phyloP scores from a whole-genome alignment of 2,113 vertebrate species.

The Antennarius striatus region DNA sequence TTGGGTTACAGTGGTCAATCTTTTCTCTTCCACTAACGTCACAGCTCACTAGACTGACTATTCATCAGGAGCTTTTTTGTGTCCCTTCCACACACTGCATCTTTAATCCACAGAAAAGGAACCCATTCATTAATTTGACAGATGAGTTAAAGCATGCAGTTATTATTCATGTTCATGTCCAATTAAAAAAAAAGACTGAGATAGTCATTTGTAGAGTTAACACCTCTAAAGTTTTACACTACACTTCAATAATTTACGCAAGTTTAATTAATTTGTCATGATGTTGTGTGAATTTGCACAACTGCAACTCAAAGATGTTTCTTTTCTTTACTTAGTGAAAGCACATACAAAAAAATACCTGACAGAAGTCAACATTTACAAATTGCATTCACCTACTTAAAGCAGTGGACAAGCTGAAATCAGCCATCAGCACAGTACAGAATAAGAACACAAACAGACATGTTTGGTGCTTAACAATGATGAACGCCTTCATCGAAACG shows the following conservation, averaged over 20 bases:
- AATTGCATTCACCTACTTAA: conserved; percentile 59
- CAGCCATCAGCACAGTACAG: conserved; percentile 38
- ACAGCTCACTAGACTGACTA: conserved; percentile 2
- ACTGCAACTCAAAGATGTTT: conserved; percentile 21
- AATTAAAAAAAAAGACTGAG: not conserved
- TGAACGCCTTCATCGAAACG: conserved; percentile 46
- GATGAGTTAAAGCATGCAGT: not conserved
- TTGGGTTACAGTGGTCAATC: conserved; percentile 6
- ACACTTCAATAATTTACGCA: not conserved
- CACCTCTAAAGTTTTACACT: not conserved
- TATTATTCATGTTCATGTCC: not conserved
- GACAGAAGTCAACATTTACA: conserved; percentile 65
- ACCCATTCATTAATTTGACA: not conserved
- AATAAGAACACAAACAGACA: conserved; percentile 56
- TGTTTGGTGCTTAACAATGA: conserved; percentile 58
- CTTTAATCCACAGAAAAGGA: not conserved
- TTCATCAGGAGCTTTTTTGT: not conserved
- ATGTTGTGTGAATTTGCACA: conserved; percentile 2
- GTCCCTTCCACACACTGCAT: not conserved
- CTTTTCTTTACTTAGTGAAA: conserved; percentile 5
- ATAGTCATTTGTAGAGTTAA: not conserved
- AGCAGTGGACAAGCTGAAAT: conserved; percentile 47
- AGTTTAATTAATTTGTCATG: not conserved
- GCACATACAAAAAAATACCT: conserved; percentile 29
- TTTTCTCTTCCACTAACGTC: not conserved